Evolutionary conservation across 2,888 invertebrate species (phyloP).

Genomic region (Bursaphelenchus okinawaensis): DNA sequence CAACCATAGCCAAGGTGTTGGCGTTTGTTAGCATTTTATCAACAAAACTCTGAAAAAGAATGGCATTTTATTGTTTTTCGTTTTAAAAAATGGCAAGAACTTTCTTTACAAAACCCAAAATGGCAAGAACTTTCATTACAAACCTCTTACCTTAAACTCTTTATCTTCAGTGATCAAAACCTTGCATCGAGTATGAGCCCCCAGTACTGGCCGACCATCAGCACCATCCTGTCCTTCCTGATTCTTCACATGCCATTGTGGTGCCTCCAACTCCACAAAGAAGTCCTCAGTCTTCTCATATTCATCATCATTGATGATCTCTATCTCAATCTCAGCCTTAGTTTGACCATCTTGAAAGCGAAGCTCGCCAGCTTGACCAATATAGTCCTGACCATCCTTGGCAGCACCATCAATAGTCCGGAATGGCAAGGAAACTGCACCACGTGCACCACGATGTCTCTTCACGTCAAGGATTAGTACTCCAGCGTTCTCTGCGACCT

Average conservation of each 20-base stretch:
- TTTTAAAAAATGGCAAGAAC: too few species aligned
- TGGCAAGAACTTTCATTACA: too few species aligned
- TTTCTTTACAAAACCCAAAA: too few species aligned
- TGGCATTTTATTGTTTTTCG: neutral
- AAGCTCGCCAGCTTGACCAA: slow-evolving; percentile 72
- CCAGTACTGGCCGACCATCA: slow-evolving; percentile 81
- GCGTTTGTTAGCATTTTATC: slow-evolving; percentile 93
- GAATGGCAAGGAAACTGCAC: slow-evolving; percentile 79
- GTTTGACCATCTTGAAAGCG: slow-evolving; percentile 94
- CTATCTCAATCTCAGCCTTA: slow-evolving; percentile 79
- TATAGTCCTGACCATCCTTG: slow-evolving; percentile 74
- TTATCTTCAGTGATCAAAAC: slow-evolving; percentile 91
- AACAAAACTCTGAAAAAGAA: slow-evolving; percentile 66
- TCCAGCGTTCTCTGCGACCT: slow-evolving; percentile 68
- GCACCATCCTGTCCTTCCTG: slow-evolving; percentile 38
- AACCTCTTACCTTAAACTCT: slow-evolving; percentile 72
- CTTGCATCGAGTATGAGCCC: slow-evolving; percentile 76
- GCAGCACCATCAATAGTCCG: slow-evolving; percentile 83
- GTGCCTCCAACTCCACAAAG: slow-evolving; percentile 83
- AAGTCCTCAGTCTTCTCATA: slow-evolving; percentile 71
- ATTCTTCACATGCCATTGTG: slow-evolving; percentile 63
- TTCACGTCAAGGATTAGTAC: slow-evolving; percentile 28
- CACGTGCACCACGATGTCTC: slow-evolving; percentile 74
- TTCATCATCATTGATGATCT: slow-evolving; percentile 89
- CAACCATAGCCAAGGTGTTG: slow-evolving; percentile 79